These are phyloP conservation scores for Lagorchestes hirsutus DNA, from an alignment of 2,797 vertebrate genomes.

Conservation along the genomic window DNA sequence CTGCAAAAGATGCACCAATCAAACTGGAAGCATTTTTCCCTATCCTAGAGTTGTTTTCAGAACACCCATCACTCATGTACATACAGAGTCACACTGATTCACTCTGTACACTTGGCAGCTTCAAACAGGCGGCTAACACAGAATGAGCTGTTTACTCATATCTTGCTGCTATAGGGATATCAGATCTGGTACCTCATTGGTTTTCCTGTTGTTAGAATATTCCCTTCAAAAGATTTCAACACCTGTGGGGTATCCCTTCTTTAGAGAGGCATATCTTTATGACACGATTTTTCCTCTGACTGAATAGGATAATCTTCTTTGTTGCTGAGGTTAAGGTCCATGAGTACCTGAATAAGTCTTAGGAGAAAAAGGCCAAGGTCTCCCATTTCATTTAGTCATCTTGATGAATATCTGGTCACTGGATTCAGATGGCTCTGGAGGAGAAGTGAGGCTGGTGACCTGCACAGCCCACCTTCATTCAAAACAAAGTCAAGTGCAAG, in stretches of 20 bases:
- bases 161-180: not conserved
- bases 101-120: not conserved
- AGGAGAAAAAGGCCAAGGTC: too few species aligned
- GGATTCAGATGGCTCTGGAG: too few species aligned
- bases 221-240: constrained; percentile 45
- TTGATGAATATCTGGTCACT: too few species aligned
- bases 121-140: not conserved
- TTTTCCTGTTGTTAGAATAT: constrained; percentile 33
- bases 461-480: too few species aligned
- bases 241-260: constrained; percentile 2
- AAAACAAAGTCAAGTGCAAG: too few species aligned
- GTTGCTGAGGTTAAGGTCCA: not conserved
- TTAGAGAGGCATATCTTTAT: constrained; percentile 15
- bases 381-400: too few species aligned
- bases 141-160: not conserved
- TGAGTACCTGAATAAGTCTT: too few species aligned
- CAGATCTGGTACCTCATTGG: not conserved
- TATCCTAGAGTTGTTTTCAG: constrained; percentile 47
- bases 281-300: not conserved
- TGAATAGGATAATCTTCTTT: constrained; percentile 6
- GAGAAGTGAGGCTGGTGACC: too few species aligned
- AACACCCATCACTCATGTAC: constrained; percentile 20
- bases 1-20: constrained; percentile 2
- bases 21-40: constrained; percentile 6
- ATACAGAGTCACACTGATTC: not conserved